Base-by-base conservation (phyloP, 2,113 vertebrate species). In the Melanotaenia duboulayi region DNA sequence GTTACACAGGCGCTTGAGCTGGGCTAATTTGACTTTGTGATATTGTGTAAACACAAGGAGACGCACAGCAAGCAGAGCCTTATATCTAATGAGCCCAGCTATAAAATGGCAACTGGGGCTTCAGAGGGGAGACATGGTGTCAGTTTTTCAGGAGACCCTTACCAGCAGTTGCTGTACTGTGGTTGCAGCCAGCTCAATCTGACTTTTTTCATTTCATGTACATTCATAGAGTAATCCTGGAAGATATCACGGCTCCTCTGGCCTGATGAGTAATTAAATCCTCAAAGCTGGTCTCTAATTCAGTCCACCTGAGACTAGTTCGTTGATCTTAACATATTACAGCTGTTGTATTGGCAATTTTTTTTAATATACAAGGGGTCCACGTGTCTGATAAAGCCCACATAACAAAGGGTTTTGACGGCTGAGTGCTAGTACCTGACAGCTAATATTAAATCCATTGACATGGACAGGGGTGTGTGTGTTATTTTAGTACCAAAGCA, bases 401-500 rank as follows among this genome's bases (percentile, higher is more conserved):
- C 28, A 22, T 40, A 72, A 55, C 44, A 25, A 78, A 49, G 39
- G 49, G 39, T 37, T 37, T 54, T 32, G 42, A 66, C 20, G 52
- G 58, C 44, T 64, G 46, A 65, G 32, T 67, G 40, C 35, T 54
- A 13, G 11, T 12, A 13, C 37, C 11, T 44, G 13, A 57, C 20
- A 17, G 67, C 59, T 73, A 75, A 25, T 56, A 25, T 23, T 32
- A 58, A 39, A 39, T 22, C 12, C 37, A n/a, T 9, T 64, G 57
- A 71, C 62, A 52, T 23, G 10, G 42, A 24, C 23, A 8, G 57
- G 64, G 37, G 42, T 44, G 35, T 68, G 58, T 28, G 70, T 71
- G 69, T 82, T 81, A 61, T 65, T 88, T 62, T 79, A 78, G 83
- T 81, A 91, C 88, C 90, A 91, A 91, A 89, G 87, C 75, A 81